Conservation (phyloP, 2,113 vertebrate species). For the Leucopternis melanops region DNA sequence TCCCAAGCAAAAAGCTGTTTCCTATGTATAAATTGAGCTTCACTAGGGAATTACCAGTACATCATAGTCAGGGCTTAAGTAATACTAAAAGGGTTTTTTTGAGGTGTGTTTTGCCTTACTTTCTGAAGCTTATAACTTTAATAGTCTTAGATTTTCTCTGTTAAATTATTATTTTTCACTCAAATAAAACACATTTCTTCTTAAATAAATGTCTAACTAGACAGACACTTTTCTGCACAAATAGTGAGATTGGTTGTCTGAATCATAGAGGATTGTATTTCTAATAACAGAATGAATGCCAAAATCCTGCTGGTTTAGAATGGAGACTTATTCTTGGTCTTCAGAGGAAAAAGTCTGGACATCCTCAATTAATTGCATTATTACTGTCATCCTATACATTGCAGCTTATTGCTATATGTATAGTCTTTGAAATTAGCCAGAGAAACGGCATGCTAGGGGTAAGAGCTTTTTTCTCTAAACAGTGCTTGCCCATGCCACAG, state of each 20-base stretch:
- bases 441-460: not conserved
- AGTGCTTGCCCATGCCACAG: not conserved
- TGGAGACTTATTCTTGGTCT: not conserved
- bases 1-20: not conserved
- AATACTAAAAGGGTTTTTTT: not conserved
- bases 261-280: not conserved
- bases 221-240: not conserved
- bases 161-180: not conserved
- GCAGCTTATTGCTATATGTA: not conserved
- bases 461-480: not conserved
- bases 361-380: not conserved
- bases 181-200: not conserved
- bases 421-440: not conserved
- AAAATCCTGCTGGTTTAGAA: not conserved
- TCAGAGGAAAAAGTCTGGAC: not conserved
- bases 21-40: not conserved
- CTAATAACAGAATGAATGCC: not conserved
- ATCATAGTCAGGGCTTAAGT: not conserved
- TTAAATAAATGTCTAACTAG: not conserved
- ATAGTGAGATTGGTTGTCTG: not conserved
- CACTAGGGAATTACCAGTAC: not conserved
- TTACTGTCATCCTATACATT: not conserved
- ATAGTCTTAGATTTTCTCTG: not conserved
- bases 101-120: not conserved
- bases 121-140: not conserved